Conservation (phyloP, 2,797 vertebrate species). For the Sebastes vulpes region DNA sequence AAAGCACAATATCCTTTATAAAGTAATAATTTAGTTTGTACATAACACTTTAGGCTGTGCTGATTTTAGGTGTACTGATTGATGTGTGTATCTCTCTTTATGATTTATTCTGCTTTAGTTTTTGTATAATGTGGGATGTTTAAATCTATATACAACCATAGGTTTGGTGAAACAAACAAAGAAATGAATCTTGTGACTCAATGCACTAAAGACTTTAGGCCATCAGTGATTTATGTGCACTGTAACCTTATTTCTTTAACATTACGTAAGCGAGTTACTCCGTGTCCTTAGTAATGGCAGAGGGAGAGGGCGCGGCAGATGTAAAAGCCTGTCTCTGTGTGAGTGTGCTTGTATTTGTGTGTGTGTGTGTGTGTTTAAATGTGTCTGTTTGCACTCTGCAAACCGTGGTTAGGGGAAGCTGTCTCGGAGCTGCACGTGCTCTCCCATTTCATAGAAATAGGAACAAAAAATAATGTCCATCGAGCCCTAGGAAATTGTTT, state of each 20-base stretch:
- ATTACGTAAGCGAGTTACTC: neutral
- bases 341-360: too few relatives aligned
- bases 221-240: neutral
- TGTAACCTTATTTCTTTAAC: neutral
- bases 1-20: neutral
- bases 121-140: neutral
- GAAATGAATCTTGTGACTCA: neutral
- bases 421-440: neutral
- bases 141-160: neutral
- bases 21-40: neutral
- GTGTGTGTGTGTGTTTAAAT: neutral
- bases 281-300: neutral
- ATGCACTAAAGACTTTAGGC: neutral
- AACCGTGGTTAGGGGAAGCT: constrained; percentile 8
- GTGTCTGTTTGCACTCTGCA: constrained; percentile 17
- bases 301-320: neutral
- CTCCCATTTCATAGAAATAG: neutral
- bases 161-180: neutral
- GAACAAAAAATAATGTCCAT: neutral
- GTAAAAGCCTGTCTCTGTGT: neutral
- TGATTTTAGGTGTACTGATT: neutral
- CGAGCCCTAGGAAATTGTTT: neutral
- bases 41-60: neutral
- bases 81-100: neutral
- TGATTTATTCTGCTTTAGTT: neutral